A percentile compares a stretch with the other conserved stretches of the same genome.
These are phyloP conservation scores for Urocolius indicus DNA, from an alignment of 2,113 vertebrate genomes.

Conservation along the genomic window DNA sequence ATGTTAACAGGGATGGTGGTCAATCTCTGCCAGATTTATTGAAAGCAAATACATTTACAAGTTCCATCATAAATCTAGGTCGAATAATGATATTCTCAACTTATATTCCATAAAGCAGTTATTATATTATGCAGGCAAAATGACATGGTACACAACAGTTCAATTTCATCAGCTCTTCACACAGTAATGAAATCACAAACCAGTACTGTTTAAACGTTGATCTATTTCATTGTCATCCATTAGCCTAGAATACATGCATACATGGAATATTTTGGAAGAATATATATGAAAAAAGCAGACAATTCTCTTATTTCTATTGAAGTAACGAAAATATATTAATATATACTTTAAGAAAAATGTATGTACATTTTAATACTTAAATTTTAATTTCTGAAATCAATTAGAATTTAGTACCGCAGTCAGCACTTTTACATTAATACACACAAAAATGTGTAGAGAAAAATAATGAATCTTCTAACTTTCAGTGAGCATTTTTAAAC, in stretches of 20 bases:
- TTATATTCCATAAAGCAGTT: conserved; percentile 46
- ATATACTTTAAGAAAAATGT: neutral
- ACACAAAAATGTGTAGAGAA: neutral
- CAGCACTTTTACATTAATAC: neutral
- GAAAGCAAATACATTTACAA: conserved; percentile 59
- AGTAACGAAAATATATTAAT: too few species aligned
- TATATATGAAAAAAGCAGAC: neutral
- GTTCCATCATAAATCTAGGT: conserved; percentile 45
- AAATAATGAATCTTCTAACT: neutral
- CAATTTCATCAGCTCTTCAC: conserved; percentile 37
- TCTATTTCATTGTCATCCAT: neutral
- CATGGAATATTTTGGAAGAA: neutral
- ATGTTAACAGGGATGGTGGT: conserved; percentile 32
- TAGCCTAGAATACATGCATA: neutral
- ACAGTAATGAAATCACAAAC: neutral
- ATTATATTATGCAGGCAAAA: conserved; percentile 50
- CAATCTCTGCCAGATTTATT: conserved; percentile 56
- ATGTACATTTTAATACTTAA: neutral
- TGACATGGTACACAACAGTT: conserved; percentile 28
- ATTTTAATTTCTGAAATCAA: neutral
- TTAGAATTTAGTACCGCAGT: neutral
- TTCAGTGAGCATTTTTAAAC: neutral
- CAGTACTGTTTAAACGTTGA: neutral
- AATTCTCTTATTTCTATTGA: neutral
- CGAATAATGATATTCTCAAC: conserved; percentile 50